Conservation (phyloP, 2,888 invertebrate genomes). For the Hirtodrosophila confusa region DNA sequence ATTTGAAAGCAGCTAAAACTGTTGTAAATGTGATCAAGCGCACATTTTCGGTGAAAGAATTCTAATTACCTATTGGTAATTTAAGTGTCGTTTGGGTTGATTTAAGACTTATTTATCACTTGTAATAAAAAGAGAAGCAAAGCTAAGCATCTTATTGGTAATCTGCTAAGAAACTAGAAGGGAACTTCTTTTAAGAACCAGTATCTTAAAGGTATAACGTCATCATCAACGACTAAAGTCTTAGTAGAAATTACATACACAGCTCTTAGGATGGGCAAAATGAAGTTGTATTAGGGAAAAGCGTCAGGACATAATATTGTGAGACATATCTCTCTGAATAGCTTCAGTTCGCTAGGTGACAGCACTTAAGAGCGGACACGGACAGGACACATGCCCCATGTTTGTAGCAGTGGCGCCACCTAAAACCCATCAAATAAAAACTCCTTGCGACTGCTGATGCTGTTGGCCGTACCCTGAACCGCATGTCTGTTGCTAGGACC, state of each 20-base stretch:
- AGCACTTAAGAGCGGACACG: slow-evolving; percentile 35
- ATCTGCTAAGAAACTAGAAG: background rate
- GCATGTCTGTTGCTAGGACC: slow-evolving; percentile 51
- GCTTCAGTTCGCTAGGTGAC: slow-evolving; percentile 38
- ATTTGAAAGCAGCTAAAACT: slow-evolving; percentile 9
- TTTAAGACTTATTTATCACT: no score
- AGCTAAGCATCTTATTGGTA: no score
- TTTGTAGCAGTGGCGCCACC: slow-evolving; percentile 52
- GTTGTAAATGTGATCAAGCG: slow-evolving; percentile 41
- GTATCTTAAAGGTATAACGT: no score
- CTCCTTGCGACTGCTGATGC: slow-evolving; percentile 69
- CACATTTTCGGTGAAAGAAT: slow-evolving; percentile 30
- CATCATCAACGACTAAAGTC: no score
- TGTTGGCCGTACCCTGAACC: slow-evolving; percentile 15
- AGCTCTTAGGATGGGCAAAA: slow-evolving; percentile 1
- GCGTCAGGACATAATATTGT: slow-evolving; percentile 56
- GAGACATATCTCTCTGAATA: slow-evolving; percentile 55
- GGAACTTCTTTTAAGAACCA: no score
- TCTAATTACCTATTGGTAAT: slow-evolving; percentile 49
- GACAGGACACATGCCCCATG: slow-evolving; percentile 53
- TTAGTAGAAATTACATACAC: no score
- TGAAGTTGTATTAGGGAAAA: slow-evolving; percentile 36
- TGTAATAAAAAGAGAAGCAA: no score
- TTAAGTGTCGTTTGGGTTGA: no score
- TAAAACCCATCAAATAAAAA: slow-evolving; percentile 78